Base-by-base conservation (phyloP, 2,888 invertebrate species). In the Ectobius pallidus region DNA sequence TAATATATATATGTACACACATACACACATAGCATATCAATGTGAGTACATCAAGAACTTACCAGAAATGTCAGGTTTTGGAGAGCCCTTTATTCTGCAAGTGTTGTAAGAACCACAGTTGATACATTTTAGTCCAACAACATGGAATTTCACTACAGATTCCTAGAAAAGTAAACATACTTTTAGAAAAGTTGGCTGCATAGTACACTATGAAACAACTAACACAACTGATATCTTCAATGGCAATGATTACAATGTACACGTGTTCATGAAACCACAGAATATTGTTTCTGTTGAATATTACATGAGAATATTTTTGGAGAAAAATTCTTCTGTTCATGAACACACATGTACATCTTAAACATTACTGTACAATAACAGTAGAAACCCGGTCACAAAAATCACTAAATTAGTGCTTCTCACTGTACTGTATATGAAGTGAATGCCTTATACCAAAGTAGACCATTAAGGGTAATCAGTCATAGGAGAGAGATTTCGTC, bases 81-180 rank as follows among this genome's bases (percentile, higher is more conserved):
- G 87, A 69, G 88, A 89, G 18, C 90, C 91, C 78, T 90, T 91
- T 55, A 92, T 91, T 79, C 92, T 89, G 78, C 93, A 93, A 0
- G 96, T 96, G 82, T 96, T 96, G 83, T 96, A 96, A 1, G 94
- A 95, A n/a, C 94, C 94, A 81, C 96, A 96, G 77, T 91, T 88
- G 55, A 87, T 85, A 81, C 96, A 96, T 82, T 96, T 96, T 72
- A 94, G 84, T 1, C 95, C 96, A 34, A 96, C 91, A 74, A 95
- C 92, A 81, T 96, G 96, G 82, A 94, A 96, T 79, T 90, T 90
- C 9, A 93, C 92, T 34, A 89, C 90, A 20, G 92, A 92, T 80
- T 92, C 87, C 94, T 94, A 76, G 73, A 62, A 69, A 39, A 73
- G 70, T 27, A 69, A 68, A 69, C 11, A 25, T 52, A 67, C 20